Percentiles rank a stretch among this genome's conserved stretches.
These are phyloP conservation scores for Tryphoninae sp. DNA, from an alignment of 2,888 invertebrate species.

Conservation along the genomic window DNA sequence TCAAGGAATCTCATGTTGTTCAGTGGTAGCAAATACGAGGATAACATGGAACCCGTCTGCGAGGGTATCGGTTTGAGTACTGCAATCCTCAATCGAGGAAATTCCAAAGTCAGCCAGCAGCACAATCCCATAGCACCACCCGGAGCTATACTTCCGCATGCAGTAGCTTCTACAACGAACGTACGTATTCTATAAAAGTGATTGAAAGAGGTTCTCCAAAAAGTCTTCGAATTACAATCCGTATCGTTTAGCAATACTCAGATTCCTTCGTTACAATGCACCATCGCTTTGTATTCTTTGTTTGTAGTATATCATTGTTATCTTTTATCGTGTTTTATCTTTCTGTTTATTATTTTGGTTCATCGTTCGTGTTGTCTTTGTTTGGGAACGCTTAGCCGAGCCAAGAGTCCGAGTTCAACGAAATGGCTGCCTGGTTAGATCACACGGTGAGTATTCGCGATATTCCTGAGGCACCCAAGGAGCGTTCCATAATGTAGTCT, in stretches of 20 bases:
- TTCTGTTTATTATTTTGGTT: conserved; percentile 68
- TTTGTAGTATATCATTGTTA: conserved; percentile 66
- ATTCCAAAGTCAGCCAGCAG: conserved; percentile 70
- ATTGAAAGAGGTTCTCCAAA: neutral
- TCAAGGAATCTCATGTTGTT: neutral
- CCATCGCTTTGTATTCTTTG: conserved; percentile 63
- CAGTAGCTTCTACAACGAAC: conserved; percentile 66
- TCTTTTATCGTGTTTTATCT: conserved; percentile 30
- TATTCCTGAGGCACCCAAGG: neutral
- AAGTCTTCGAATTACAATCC: neutral
- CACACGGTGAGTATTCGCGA: conserved; percentile 86
- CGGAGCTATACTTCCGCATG: conserved; percentile 21
- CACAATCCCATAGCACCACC: conserved; percentile 52
- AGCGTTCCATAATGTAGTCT: no score
- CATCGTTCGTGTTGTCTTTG: conserved; percentile 74
- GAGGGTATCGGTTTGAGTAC: conserved; percentile 78
- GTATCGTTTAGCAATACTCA: conserved; percentile 4
- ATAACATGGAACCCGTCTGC: conserved; percentile 83
- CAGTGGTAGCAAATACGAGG: conserved; percentile 85
- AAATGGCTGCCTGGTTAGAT: conserved; percentile 97
- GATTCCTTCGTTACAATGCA: conserved; percentile 63
- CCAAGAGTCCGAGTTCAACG: conserved; percentile 93
- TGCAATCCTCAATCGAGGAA: conserved; percentile 75
- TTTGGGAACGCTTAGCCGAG: conserved; percentile 80
- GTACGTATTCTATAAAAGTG: conserved; percentile 67